Conservation (phyloP, 1,140 invertebrate species). For the Parapsyche elsis region DNA sequence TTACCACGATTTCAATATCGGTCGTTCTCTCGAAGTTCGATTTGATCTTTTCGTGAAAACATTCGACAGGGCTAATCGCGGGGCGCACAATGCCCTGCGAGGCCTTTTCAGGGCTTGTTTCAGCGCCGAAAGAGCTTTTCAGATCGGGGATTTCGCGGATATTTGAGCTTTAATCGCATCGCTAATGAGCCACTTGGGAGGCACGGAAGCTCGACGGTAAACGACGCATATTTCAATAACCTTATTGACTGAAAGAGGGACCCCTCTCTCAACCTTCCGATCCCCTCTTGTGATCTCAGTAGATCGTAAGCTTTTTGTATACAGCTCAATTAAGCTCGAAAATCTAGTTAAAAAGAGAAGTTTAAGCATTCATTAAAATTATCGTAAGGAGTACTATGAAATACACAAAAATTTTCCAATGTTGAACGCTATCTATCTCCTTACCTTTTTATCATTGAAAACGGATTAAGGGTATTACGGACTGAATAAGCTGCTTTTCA, state of each 20-base stretch:
- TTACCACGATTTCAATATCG: not conserved
- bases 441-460: no score
- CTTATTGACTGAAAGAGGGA: slow-evolving; percentile 3
- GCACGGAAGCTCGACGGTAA: not conserved
- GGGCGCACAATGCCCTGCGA: not conserved
- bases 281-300: no score
- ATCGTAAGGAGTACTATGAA: no score
- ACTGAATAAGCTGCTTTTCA: no score
- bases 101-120: slow-evolving; percentile 11
- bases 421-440: no score
- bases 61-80: slow-evolving; percentile 37
- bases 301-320: not conserved
- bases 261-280: not conserved
- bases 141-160: slow-evolving; percentile 38
- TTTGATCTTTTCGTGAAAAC: slow-evolving; percentile 26
- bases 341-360: no score
- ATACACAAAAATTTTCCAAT: no score
- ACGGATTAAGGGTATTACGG: no score
- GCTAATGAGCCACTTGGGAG: slow-evolving; percentile 45
- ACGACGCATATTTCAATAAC: slow-evolving; percentile 38
- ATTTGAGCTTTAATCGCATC: slow-evolving; percentile 44
- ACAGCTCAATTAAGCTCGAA: slow-evolving; percentile 5
- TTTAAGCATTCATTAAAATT: no score
- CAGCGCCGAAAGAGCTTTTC: slow-evolving; percentile 29
- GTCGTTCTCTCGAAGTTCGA: not conserved